Evolutionary conservation across 53 echinoderm and acorn worm genomes (phyloP).

Genomic region (Arbacia lixula): DNA sequence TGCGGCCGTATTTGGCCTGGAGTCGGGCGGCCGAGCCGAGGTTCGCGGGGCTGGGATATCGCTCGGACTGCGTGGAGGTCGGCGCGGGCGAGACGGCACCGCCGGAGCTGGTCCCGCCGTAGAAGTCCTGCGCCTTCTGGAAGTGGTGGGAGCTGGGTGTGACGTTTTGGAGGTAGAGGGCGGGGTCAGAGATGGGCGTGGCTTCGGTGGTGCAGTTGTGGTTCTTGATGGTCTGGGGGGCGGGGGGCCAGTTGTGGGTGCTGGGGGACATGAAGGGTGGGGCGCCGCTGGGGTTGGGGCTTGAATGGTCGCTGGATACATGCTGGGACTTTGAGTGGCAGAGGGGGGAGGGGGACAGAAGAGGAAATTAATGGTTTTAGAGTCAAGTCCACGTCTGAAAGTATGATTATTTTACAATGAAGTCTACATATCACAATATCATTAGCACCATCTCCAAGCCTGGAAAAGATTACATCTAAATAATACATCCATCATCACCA

Average conservation of each 20-base stretch:
- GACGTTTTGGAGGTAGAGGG: constrained; percentile 38
- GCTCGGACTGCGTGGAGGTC: neutral
- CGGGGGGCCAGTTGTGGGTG: constrained; percentile 32
- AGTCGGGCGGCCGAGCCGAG: constrained; percentile 4
- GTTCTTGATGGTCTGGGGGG: constrained; percentile 50
- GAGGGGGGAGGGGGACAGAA: too few relatives aligned
- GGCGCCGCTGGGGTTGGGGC: neutral
- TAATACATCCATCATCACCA: too few relatives aligned
- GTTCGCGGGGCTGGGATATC: neutral
- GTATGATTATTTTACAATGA: neutral
- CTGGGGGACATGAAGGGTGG: constrained; percentile 29
- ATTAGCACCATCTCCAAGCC: neutral
- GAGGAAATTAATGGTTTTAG: too few relatives aligned
- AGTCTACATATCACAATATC: neutral
- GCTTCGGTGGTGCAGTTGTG: constrained; percentile 84
- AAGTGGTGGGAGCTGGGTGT: constrained; percentile 76
- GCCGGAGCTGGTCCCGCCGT: constrained; percentile 35
- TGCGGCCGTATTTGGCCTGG: constrained; percentile 32
- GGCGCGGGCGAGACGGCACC: neutral
- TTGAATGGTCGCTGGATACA: neutral
- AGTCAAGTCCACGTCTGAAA: neutral
- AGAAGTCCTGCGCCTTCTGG: constrained; percentile 79
- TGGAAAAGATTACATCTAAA: too few relatives aligned
- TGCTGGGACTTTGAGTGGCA: neutral
- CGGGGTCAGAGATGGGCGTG: constrained; percentile 82